These are phyloP conservation scores for Paramormyrops kingsleyae DNA, from an alignment of 2,113 vertebrate genomes.

Conservation along the genomic window DNA sequence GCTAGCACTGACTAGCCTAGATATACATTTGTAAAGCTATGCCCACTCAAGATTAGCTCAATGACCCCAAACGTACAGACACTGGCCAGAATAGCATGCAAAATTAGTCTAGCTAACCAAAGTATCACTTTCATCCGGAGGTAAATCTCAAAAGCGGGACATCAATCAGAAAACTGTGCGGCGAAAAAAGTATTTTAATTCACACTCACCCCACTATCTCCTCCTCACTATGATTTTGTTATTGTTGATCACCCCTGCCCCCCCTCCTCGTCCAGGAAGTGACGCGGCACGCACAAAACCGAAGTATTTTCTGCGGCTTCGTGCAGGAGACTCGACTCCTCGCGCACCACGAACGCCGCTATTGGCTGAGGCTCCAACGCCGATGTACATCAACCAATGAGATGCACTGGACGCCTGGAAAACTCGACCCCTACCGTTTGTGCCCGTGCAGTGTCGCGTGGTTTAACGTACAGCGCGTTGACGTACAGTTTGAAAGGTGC, in stretches of 20 bases:
- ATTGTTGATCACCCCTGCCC: slow-evolving; percentile 25
- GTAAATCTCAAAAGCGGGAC: background rate
- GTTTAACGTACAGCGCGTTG: background rate
- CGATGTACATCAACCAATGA: background rate
- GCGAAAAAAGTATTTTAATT: background rate
- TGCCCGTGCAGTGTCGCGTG: background rate
- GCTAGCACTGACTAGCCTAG: background rate
- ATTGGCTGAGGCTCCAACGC: background rate
- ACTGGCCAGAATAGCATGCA: background rate
- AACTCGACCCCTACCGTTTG: background rate
- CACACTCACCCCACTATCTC: slow-evolving; percentile 14
- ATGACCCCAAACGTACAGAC: background rate
- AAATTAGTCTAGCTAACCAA: background rate
- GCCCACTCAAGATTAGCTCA: background rate
- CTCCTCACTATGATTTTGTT: slow-evolving; percentile 21
- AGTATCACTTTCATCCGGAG: background rate
- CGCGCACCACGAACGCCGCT: background rate
- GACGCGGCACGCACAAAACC: slow-evolving; percentile 13
- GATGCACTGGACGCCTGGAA: background rate
- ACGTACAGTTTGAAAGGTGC: slow-evolving; percentile 4
- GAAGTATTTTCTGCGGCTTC: background rate
- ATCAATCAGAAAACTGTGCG: background rate
- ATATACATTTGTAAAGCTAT: background rate
- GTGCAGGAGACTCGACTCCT: background rate
- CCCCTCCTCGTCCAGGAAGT: slow-evolving; percentile 19